Evolutionary conservation across 2,888 invertebrate genomes (phyloP), one percentile per base, ranked within the genome.

Genomic region (Oscheius sp.): DNA sequence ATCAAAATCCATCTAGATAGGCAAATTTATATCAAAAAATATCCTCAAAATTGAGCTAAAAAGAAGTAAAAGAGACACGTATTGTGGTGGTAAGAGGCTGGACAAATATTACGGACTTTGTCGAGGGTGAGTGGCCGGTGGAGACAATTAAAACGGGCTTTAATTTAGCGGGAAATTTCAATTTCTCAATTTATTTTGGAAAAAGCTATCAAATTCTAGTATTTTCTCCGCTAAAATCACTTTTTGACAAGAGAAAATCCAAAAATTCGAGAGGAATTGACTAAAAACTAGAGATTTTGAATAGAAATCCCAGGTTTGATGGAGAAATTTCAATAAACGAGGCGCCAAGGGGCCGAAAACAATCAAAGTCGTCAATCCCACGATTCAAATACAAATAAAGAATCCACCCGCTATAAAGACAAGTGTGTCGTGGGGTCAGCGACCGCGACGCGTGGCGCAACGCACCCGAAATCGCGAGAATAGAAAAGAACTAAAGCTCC

Each of bases 31-130:
- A n/a, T n/a, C 33, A 58, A 39, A 1, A 17, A 23, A 10, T 42
- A 39, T 42, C 15, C 39, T 39, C 20, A 25, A 25, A 45, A 17
- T 61, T 45, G 45, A 12, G 34, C n/a, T 33, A 12, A 55, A 55
- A 55, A 55, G 17, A 55, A 37, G 45, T 45, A 27, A 45, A 58
- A 45, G 45, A 20, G 27, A 58, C 39, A 42, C 45, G 45, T 25
- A 61, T 45, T 61, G n/a, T 45, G 25, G 20, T 42, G 61, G 42
- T 61, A 61, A 42, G 61, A 61, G 61, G 61, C 17, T 42, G 42
- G 61, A 45, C 61, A 61, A 61, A 61, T 45, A 61, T 12, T 42
- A 20, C 61, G 61, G 55, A 55, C 55, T 34, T 55, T n/a, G 20
- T 20, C 34, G 37, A 55, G 42, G 42, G 57, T 37, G 57, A 34